A percentile compares a stretch with the other conserved stretches of the same genome.
phyloP scores from a whole-genome alignment of 1,140 invertebrate genomes.

The Drosophila trapezifrons region DNA sequence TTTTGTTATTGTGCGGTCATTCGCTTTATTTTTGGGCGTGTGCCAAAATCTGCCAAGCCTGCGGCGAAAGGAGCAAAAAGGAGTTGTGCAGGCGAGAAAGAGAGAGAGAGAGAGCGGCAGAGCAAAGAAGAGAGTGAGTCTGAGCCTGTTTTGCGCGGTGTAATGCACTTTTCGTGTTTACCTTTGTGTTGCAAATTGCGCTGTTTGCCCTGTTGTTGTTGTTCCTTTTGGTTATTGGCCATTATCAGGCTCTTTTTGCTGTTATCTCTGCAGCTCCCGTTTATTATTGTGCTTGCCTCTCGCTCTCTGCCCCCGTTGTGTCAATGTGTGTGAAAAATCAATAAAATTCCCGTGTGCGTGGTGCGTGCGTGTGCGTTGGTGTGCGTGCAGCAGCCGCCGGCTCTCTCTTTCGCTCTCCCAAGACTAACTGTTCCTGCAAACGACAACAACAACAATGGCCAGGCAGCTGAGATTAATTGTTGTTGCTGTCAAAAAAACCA shows the following conservation, averaged over 20 bases:
- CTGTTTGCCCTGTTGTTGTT: neutral
- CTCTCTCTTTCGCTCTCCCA: constrained; percentile 23
- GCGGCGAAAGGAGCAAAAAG: constrained; percentile 20
- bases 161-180: constrained; percentile 30
- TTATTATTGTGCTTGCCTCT: constrained; percentile 25
- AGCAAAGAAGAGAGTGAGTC: constrained; percentile 7
- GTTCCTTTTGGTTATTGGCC: constrained; percentile 33
- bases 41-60: constrained; percentile 9
- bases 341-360: constrained; percentile 53
- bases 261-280: constrained; percentile 39
- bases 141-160: constrained; percentile 6
- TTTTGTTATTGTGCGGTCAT: constrained; percentile 19
- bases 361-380: constrained; percentile 14
- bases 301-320: neutral
- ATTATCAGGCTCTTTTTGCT: constrained; percentile 17
- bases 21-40: constrained; percentile 24
- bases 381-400: constrained; percentile 72
- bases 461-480: constrained; percentile 6
- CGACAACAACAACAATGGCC: constrained; percentile 3
- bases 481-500: constrained; percentile 1
- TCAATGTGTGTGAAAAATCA: constrained; percentile 67
- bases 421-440: constrained; percentile 10
- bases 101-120: neutral
- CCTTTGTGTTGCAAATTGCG: constrained; percentile 4
- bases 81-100: constrained; percentile 10